Percentiles rank a stretch among this genome's conserved stretches.
phyloP scores from a whole-genome alignment of 1,140 invertebrate genomes.

The Caerostris extrusa region DNA sequence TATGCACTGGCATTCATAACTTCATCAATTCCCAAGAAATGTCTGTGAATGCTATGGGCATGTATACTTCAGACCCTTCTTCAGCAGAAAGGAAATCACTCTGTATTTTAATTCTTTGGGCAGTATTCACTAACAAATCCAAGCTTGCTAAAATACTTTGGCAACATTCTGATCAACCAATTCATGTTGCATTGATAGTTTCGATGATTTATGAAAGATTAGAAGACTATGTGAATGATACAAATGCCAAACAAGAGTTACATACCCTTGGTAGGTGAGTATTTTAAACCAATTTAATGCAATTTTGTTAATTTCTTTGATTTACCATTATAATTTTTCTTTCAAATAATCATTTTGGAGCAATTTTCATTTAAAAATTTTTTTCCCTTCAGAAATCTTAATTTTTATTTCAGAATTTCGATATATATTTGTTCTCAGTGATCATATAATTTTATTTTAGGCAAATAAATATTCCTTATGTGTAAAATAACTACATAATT shows the following conservation, averaged over 20 bases:
- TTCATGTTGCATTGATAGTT: conserved; percentile 81
- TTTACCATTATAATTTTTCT: too few relatives aligned
- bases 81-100: conserved; percentile 80
- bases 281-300: too few relatives aligned
- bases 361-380: too few relatives aligned
- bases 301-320: too few relatives aligned
- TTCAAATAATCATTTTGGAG: too few relatives aligned
- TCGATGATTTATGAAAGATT: conserved; percentile 79
- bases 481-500: too few relatives aligned
- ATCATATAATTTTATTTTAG: too few relatives aligned
- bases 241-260: conserved; percentile 77
- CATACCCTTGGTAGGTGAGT: conserved; percentile 74
- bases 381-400: too few relatives aligned
- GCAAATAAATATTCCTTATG: too few relatives aligned
- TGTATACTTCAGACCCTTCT: conserved; percentile 79
- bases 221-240: conserved; percentile 77
- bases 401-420: too few relatives aligned
- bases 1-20: conserved; percentile 80
- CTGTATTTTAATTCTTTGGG: conserved; percentile 80
- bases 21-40: conserved; percentile 81
- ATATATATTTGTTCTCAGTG: too few relatives aligned
- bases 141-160: conserved; percentile 82
- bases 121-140: conserved; percentile 79
- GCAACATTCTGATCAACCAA: conserved; percentile 82
- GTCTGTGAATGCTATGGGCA: conserved; percentile 80